Evolutionary conservation across 2,113 vertebrate genomes (phyloP).

Genomic region (Eira barbara): DNA sequence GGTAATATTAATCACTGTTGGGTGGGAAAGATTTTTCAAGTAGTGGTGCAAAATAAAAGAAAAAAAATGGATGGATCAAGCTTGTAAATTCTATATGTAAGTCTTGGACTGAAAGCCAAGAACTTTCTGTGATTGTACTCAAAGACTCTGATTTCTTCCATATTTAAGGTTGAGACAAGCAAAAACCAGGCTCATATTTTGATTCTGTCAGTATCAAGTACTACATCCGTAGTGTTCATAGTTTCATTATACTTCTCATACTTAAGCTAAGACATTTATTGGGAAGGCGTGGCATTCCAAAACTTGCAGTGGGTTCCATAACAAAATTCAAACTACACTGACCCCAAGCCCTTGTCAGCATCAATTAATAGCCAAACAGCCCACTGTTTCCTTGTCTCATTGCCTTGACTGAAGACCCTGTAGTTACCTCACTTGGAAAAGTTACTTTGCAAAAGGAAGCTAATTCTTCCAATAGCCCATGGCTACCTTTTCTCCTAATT

Average conservation of each 20-base stretch:
- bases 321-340: neutral
- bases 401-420: neutral
- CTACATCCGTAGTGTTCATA: neutral
- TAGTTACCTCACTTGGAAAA: neutral
- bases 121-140: neutral
- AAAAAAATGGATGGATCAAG: neutral
- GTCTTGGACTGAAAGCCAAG: neutral
- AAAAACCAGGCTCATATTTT: neutral
- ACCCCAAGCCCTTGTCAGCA: neutral
- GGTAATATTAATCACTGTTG: neutral
- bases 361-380: neutral
- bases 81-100: neutral
- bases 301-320: neutral
- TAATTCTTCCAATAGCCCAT: neutral
- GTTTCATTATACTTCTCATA: neutral
- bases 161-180: neutral
- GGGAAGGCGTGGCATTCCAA: neutral
- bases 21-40: neutral
- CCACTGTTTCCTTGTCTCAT: neutral
- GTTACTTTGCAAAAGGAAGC: neutral
- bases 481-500: neutral
- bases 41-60: neutral
- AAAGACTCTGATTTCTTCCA: conserved; percentile 1
- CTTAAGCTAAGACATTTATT: neutral
- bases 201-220: neutral